Conservation (phyloP, 2,888 invertebrate species). For the Dynastes maya region DNA sequence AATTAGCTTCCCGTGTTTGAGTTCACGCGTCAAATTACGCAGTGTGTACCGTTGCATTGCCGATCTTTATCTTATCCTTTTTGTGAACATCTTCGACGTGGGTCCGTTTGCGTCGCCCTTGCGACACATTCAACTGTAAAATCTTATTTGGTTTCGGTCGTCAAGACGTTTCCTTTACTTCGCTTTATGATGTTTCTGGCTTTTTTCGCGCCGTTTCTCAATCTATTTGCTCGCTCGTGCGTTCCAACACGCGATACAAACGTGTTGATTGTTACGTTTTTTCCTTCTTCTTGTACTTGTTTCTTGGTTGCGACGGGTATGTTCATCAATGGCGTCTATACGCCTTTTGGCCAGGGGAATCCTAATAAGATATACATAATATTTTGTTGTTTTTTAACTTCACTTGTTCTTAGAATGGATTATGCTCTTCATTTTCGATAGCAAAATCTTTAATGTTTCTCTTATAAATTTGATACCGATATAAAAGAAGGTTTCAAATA, state of each 20-base stretch:
- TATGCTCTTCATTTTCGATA: too few species aligned
- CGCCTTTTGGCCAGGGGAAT: neutral
- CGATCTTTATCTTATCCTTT: slow-evolving; percentile 39
- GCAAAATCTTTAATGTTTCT: too few species aligned
- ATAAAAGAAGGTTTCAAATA: too few species aligned
- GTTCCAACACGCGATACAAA: slow-evolving; percentile 60
- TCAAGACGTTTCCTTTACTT: slow-evolving; percentile 47
- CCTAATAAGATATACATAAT: neutral
- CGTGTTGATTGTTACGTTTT: slow-evolving; percentile 59
- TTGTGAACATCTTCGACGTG: slow-evolving; percentile 43
- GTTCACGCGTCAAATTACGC: slow-evolving; percentile 25
- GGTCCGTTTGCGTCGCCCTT: slow-evolving; percentile 46
- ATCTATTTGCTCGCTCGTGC: slow-evolving; percentile 62
- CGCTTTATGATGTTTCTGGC: slow-evolving; percentile 36
- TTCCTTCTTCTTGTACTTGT: slow-evolving; percentile 37
- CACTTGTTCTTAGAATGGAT: neutral
- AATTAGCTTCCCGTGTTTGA: slow-evolving; percentile 44
- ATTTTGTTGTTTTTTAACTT: slow-evolving; percentile 19
- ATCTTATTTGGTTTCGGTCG: slow-evolving; percentile 50
- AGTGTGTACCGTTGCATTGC: slow-evolving; percentile 19
- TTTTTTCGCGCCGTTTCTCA: slow-evolving; percentile 47
- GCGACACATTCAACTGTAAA: slow-evolving; percentile 52
- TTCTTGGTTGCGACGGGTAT: slow-evolving; percentile 4
- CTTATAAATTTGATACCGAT: too few species aligned
- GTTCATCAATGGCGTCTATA: slow-evolving; percentile 25